phyloP scores from a whole-genome alignment of 1,140 invertebrate species.

The Ctenoplectra terminalis region DNA sequence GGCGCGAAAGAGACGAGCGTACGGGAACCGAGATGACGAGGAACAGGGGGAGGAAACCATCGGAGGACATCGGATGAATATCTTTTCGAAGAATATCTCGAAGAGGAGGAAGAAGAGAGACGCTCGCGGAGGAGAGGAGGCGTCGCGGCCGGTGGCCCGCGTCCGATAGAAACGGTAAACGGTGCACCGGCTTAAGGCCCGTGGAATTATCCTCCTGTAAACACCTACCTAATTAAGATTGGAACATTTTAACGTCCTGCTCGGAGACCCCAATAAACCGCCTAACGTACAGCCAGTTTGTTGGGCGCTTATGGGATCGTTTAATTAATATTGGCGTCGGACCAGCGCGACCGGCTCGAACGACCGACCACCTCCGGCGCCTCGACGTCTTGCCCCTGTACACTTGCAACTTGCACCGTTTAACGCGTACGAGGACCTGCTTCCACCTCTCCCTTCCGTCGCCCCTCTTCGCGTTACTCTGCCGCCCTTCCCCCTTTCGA shows the following conservation, averaged over 20 bases:
- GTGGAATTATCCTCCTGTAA: conserved; percentile 80
- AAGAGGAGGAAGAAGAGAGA: not conserved
- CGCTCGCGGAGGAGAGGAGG: conserved; percentile 17
- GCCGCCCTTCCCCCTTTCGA: not conserved
- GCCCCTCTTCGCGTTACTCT: not conserved
- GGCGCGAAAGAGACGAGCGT: conserved; percentile 1
- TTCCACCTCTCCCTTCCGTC: not conserved
- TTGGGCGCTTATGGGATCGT: conserved; percentile 81
- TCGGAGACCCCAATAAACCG: conserved; percentile 79
- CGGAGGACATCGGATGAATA: conserved; percentile 45
- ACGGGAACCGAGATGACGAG: not conserved
- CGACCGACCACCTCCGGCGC: conserved; percentile 79
- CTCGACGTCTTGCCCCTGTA: conserved; percentile 57
- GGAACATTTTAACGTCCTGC: conserved; percentile 82
- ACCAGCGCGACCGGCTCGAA: conserved; percentile 65
- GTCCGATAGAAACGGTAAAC: conserved; percentile 57
- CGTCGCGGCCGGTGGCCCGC: conserved; percentile 62
- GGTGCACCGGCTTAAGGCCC: conserved; percentile 62
- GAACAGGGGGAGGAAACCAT: not conserved
- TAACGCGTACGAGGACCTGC: not conserved
- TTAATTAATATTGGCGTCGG: conserved; percentile 82
- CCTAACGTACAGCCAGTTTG: conserved; percentile 79
- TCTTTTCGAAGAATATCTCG: conserved; percentile 27
- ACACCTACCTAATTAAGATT: conserved; percentile 84
- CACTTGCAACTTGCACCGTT: conserved; percentile 55